Conservation (phyloP, 30 jellyfish, hydroid and myxozoan genomes). For the Hydractinia echinata region DNA sequence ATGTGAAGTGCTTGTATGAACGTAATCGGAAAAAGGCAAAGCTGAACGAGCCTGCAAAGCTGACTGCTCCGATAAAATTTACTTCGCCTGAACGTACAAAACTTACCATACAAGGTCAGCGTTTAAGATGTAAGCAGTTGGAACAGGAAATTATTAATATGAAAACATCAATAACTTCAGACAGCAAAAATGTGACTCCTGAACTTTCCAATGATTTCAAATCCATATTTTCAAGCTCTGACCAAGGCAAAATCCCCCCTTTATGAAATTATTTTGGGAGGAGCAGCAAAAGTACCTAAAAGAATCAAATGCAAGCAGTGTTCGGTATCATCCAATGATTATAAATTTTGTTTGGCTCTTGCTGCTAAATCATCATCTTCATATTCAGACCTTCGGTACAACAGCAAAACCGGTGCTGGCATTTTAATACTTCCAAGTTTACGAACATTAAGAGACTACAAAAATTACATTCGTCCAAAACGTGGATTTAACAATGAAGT, state of each 20-base stretch:
- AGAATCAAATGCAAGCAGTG: background rate
- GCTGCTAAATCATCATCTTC: background rate
- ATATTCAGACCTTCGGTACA: background rate
- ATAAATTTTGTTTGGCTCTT: background rate
- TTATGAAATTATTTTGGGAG: background rate
- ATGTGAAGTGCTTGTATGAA: no score
- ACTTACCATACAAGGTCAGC: constrained; percentile 15
- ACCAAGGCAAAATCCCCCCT: constrained; percentile 5
- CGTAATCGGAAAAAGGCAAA: no score
- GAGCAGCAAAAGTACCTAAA: constrained; percentile 4
- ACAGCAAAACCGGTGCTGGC: constrained; percentile 5
- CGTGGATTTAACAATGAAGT: constrained; percentile 3
- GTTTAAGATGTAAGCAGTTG: constrained; percentile 14
- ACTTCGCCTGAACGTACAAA: constrained; percentile 25
- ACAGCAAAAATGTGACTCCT: no score
- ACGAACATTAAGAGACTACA: constrained; percentile 4
- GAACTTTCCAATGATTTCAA: background rate
- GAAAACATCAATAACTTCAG: background rate
- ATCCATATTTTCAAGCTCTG: background rate
- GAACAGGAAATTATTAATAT: constrained; percentile 7
- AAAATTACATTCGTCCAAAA: background rate
- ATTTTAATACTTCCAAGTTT: constrained; percentile 3
- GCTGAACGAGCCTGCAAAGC: no score
- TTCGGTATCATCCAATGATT: background rate
- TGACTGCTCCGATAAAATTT: no score